Percentiles rank a stretch among this genome's conserved stretches.
Conservation (phyloP, 2,888 invertebrate species). For the Amblyteles armatorius region DNA sequence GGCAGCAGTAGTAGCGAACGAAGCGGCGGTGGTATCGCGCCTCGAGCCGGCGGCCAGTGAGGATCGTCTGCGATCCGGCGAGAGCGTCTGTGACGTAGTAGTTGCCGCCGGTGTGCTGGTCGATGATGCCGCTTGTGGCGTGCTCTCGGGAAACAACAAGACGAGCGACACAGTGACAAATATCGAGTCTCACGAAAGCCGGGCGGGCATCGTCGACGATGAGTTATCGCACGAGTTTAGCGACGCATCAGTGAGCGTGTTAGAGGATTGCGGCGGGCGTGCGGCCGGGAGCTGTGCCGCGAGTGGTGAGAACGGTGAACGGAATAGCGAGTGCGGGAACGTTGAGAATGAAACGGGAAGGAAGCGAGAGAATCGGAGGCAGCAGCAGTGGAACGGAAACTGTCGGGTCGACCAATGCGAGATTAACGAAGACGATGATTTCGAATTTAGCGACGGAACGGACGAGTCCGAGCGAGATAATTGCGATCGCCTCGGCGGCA, state of each 20-base stretch:
- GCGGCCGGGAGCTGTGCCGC: constrained; percentile 21
- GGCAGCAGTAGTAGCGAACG: constrained; percentile 50
- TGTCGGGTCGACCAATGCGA: constrained; percentile 24
- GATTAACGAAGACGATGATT: constrained; percentile 44
- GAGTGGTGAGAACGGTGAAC: constrained; percentile 48
- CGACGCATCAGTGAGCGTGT: constrained; percentile 32
- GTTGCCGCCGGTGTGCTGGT: constrained; percentile 49
- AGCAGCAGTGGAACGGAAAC: constrained; percentile 1
- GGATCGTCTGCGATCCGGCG: constrained; percentile 57
- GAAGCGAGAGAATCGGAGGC: neutral
- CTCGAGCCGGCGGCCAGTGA: constrained; percentile 69
- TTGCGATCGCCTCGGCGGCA: constrained; percentile 82
- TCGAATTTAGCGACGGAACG: constrained; percentile 73
- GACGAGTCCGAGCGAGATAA: constrained; percentile 33
- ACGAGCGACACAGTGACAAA: constrained; percentile 27
- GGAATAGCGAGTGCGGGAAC: constrained; percentile 37
- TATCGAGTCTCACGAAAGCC: constrained; percentile 33
- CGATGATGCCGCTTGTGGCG: constrained; percentile 41
- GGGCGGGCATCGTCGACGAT: constrained; percentile 26
- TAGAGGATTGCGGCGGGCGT: constrained; percentile 33
- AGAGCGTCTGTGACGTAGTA: constrained; percentile 23
- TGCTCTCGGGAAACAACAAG: constrained; percentile 6
- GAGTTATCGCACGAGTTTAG: neutral
- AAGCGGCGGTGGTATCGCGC: constrained; percentile 62
- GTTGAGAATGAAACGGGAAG: constrained; percentile 33